These are phyloP conservation scores for Cynopterus brachyotis DNA, from an alignment of 2,113 vertebrate species.

Conservation along the genomic window DNA sequence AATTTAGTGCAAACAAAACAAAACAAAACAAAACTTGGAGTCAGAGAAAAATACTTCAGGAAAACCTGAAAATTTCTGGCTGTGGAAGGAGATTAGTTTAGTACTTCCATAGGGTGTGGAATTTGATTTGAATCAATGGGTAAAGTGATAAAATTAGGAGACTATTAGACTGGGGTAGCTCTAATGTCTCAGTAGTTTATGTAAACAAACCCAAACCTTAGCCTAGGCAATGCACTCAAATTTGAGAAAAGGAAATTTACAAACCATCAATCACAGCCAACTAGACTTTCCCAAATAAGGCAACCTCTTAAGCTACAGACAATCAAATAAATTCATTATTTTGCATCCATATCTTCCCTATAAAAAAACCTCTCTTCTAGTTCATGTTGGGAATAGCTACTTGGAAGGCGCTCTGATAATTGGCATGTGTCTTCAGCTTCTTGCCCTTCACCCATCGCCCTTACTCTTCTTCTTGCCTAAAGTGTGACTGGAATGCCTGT, in stretches of 20 bases:
- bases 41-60: background rate
- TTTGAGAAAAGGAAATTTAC: background rate
- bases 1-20: background rate
- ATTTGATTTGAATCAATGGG: background rate
- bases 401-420: background rate
- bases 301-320: background rate
- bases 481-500: background rate
- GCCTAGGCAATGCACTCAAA: background rate
- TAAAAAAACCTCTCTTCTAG: background rate
- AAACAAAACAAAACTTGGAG: background rate
- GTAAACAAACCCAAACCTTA: background rate
- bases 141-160: background rate
- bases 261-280: background rate
- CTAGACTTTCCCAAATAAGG: background rate
- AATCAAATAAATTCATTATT: background rate
- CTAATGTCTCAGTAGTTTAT: background rate
- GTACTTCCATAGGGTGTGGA: background rate
- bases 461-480: background rate
- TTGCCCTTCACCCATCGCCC: background rate
- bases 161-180: background rate
- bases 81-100: background rate
- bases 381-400: background rate
- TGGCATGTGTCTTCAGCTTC: background rate
- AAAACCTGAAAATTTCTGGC: background rate
- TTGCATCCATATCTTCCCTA: background rate